These are phyloP conservation scores for Melanotus villosus DNA, from an alignment of 2,888 invertebrate species.

Conservation along the genomic window DNA sequence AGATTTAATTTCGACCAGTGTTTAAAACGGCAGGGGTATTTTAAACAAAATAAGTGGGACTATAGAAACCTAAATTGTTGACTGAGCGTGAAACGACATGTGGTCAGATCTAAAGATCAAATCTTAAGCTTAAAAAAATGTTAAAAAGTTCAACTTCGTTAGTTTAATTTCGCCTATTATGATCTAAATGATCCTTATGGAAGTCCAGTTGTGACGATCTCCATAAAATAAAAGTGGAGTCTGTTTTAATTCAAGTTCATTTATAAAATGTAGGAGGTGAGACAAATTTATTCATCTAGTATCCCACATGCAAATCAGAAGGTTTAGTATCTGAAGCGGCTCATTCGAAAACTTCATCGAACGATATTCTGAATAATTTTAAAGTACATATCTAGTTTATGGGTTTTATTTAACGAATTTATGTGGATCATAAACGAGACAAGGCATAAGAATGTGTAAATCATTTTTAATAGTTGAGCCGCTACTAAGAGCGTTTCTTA, in stretches of 20 bases:
- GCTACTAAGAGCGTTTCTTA: slow-evolving; percentile 42
- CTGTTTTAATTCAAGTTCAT: neutral
- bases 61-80: no score
- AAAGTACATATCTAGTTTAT: slow-evolving; percentile 23
- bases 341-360: neutral
- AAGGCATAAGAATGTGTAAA: slow-evolving; percentile 44
- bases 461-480: slow-evolving; percentile 47
- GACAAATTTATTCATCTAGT: slow-evolving; percentile 10
- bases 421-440: slow-evolving; percentile 46
- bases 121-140: no score
- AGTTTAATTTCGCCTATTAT: no score
- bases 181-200: no score
- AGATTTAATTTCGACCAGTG: no score
- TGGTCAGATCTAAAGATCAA: no score
- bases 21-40: no score
- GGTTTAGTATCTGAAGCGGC: neutral
- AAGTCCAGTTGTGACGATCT: no score
- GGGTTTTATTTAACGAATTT: slow-evolving; percentile 38
- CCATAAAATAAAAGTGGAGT: neutral
- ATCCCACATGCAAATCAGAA: neutral
- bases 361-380: slow-evolving; percentile 20
- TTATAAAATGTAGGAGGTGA: neutral
- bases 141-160: no score
- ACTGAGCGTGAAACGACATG: no score
- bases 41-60: no score